phyloP scores from a whole-genome alignment of 2,797 vertebrate genomes.

The Cossypha caffra region DNA sequence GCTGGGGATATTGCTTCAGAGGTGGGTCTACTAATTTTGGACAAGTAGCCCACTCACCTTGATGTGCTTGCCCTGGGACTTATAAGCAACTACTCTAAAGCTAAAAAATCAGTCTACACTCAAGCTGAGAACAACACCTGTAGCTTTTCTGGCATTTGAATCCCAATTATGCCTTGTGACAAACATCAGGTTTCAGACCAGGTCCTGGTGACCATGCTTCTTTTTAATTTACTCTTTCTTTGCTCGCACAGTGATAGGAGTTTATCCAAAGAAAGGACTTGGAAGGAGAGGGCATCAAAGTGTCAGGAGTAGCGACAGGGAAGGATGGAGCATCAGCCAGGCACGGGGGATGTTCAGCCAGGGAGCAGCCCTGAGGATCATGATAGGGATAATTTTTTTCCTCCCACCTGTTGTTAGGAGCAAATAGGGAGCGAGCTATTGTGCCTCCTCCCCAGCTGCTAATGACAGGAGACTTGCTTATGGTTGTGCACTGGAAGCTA shows the following conservation, averaged over 20 bases:
- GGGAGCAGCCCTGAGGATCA: neutral
- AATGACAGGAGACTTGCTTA: neutral
- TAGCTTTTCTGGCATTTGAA: neutral
- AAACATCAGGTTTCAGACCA: neutral
- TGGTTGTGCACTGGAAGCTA: slow-evolving; percentile 48
- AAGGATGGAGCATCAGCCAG: neutral
- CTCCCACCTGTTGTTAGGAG: neutral
- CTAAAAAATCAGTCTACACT: neutral
- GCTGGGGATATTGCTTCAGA: neutral
- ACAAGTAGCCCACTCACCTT: neutral
- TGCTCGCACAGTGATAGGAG: neutral
- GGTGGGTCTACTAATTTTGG: neutral
- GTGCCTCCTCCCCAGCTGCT: neutral
- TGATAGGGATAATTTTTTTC: neutral
- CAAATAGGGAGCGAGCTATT: neutral
- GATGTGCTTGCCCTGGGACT: accelerated
- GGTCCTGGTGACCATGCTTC: neutral
- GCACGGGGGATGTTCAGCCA: accelerated
- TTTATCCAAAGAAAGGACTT: neutral
- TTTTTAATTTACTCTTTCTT: neutral
- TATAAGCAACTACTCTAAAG: neutral
- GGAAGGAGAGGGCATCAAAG: neutral
- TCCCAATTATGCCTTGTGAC: accelerated
- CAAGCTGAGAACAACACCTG: accelerated
- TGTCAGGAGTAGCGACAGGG: accelerated